Conservation (phyloP, 1,140 invertebrate genomes). For the Chelonus insularis region DNA sequence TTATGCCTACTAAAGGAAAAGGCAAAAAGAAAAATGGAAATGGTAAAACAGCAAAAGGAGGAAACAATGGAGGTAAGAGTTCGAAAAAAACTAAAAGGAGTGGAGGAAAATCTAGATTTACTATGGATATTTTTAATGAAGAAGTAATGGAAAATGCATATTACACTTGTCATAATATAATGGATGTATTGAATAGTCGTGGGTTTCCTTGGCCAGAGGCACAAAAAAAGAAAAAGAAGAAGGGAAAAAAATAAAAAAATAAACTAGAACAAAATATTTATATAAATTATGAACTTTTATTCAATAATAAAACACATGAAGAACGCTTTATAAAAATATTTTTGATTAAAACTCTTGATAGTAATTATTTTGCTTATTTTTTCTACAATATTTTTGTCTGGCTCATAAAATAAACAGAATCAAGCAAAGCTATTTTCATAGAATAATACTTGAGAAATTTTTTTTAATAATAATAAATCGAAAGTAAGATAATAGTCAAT, state of each 20-base stretch:
- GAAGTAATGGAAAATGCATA: slow-evolving; percentile 89
- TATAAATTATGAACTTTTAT: no score
- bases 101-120: slow-evolving; percentile 65
- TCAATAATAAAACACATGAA: no score
- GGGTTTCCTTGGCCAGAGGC: slow-evolving; percentile 83
- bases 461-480: no score
- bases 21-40: slow-evolving; percentile 37
- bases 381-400: no score
- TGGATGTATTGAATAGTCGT: slow-evolving; percentile 74
- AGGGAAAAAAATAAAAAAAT: slow-evolving; percentile 55
- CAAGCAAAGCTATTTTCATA: no score
- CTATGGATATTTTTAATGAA: slow-evolving; percentile 81
- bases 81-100: slow-evolving; percentile 62
- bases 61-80: slow-evolving; percentile 56
- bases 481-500: no score
- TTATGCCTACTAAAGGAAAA: slow-evolving; percentile 28
- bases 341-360: no score
- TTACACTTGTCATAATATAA: slow-evolving; percentile 85
- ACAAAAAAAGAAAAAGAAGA: slow-evolving; percentile 81
- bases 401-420: no score
- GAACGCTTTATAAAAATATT: no score
- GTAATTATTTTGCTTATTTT: no score
- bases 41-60: slow-evolving; percentile 36
- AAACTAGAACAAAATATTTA: no score
- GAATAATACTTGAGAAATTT: no score